Evolutionary conservation across 2,888 invertebrate species (phyloP), one percentile per base, ranked within the genome.

Genomic region (Pomacea canaliculata): DNA sequence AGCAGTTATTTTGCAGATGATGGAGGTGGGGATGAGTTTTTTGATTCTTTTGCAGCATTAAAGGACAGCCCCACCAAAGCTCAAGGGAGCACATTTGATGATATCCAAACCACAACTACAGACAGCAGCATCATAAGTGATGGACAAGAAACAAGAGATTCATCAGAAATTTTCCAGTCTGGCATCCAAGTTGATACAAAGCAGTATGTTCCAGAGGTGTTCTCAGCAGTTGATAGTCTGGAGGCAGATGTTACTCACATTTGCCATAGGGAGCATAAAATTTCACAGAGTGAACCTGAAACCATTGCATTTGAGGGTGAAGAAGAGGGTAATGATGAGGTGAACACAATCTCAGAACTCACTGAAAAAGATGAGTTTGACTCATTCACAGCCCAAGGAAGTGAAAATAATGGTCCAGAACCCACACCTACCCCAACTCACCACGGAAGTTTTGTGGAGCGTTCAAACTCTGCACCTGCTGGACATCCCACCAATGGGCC

Each of bases 1-100:
- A 88, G 87, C 80, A 87, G 86, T 78, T 88, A 88, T 72, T 88
- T 88, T 82, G 60, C 68, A 51, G 46, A 69, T 51, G 79, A 82
- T 71, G 83, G 85, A 67, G 82, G 83, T 76, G 82, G 81, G 27
- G 80, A 79, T 59, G 80, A 83, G 76, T 81, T 86, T 78, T 85
- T 85, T 81, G 84, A 83, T 68, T 79, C 83, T n/a, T 68, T 85
- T 12, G 79, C 79, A 67, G 77, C 69, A 23, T 65, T 49, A 9
- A 51, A 69, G 18, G 65, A 51, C 63, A 73, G 60, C 66, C 63
- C 59, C 60, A 74, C 18, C 18, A 70, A 56, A 60, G 10, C 37
- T 23, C 66, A 56, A 7, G 59, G 67, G 37, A 73, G 37, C 27
- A 56, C 7, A 19, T 59, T 46, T 48, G 73, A 46, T 49, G 60